A percentile compares a stretch with the other conserved stretches of the same genome.
phyloP scores from a whole-genome alignment of 2,113 vertebrate genomes.

The Lichenostomus cassidix region DNA sequence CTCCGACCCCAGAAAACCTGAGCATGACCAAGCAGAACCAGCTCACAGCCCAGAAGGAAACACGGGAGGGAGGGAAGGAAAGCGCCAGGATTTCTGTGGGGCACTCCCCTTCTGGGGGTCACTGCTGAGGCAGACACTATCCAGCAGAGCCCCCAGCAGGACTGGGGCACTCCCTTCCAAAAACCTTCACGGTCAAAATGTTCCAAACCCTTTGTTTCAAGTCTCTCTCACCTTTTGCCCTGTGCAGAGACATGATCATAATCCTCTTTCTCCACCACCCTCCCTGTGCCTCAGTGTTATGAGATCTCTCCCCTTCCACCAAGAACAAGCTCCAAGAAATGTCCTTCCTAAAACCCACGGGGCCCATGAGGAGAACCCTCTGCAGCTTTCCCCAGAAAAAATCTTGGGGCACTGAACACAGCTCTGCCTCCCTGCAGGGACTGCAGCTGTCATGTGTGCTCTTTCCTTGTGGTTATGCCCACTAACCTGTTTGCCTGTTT shows the following conservation, averaged over 20 bases:
- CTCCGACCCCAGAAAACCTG: neutral
- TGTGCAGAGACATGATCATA: neutral
- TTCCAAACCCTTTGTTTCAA: conserved; percentile 31
- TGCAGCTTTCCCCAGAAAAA: neutral
- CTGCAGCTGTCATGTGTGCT: neutral
- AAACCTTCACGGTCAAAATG: conserved; percentile 33
- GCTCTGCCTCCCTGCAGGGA: neutral
- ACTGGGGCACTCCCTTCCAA: conserved; percentile 4
- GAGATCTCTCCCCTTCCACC: neutral
- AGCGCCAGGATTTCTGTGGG: neutral
- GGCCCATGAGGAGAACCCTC: neutral
- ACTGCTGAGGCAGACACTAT: conserved; percentile 25
- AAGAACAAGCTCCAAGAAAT: fast-evolving
- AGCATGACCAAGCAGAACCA: conserved; percentile 50
- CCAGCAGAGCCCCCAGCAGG: conserved; percentile 42
- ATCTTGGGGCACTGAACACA: neutral
- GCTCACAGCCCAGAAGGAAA: neutral
- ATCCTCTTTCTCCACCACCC: neutral
- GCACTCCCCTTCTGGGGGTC: conserved; percentile 14
- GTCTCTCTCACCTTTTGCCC: neutral
- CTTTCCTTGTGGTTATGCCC: neutral
- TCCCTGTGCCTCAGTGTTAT: neutral
- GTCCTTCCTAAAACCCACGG: neutral
- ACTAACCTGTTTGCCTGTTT: conserved; percentile 62
- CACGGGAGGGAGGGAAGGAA: neutral